A percentile compares a stretch with the other conserved stretches of the same genome.
Evolutionary conservation across 2,113 vertebrate species (phyloP).

Genomic region (Eolophus roseicapilla): DNA sequence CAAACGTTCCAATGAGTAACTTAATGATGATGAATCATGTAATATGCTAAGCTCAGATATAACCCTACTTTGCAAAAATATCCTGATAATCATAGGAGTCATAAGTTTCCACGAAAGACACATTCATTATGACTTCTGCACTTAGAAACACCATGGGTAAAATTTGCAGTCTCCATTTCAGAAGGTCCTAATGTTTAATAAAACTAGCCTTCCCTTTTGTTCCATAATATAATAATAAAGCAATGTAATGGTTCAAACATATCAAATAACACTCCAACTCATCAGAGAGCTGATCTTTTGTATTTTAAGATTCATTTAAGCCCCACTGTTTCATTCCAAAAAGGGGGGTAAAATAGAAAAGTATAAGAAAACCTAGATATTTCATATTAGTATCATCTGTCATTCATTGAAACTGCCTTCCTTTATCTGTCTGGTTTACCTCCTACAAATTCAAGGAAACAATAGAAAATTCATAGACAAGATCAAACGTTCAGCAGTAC

Average conservation of each 20-base stretch:
- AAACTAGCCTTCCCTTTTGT: not conserved
- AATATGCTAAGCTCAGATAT: not conserved
- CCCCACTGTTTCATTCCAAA: not conserved
- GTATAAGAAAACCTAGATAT: not conserved
- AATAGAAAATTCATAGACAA: not conserved
- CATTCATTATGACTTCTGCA: not conserved
- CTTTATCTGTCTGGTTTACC: not conserved
- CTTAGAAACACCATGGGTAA: not conserved
- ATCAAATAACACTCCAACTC: not conserved
- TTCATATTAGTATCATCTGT: not conserved
- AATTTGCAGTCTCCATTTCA: not conserved
- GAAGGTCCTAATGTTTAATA: not conserved
- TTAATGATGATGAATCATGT: not conserved
- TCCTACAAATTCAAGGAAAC: not conserved
- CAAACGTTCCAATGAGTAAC: not conserved
- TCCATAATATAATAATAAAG: not conserved
- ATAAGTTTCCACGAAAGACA: not conserved
- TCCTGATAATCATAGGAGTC: not conserved
- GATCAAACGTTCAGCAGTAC: not conserved
- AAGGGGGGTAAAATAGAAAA: not conserved
- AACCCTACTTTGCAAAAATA: not conserved
- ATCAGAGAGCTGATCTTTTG: fast-evolving
- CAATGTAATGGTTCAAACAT: not conserved
- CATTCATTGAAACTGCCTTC: not conserved
- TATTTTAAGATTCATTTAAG: not conserved